Evolutionary conservation across 2,888 invertebrate species (phyloP), one percentile per base, ranked within the genome.

Genomic region (Sialis lutaria): DNA sequence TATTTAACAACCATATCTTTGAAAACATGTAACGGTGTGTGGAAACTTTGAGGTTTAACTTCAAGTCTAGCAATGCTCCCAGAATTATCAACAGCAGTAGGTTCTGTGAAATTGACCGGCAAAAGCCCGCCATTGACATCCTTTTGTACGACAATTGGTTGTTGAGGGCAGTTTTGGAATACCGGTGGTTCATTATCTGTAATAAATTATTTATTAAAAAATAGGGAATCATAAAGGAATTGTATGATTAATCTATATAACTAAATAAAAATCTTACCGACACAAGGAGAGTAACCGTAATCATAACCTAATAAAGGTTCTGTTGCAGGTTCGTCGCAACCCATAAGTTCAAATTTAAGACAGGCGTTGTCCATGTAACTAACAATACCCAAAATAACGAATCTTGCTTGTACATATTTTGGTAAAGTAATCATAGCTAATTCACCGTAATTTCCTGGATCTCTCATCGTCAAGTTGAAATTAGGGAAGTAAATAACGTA

Each of bases 401-500:
- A 93, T 58, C 93, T 74, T 1, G 93, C 93, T 65, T 89, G 85
- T 0, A 96, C 89, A 56, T 87, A 92, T 64, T 91, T 89, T 0
- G 93, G 92, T 46, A 96, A 62, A 1, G 91, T 90, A 52, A 96
- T 93, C 85, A 93, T 92, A 1, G 95, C 92, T 47, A 96, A 67
- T 69, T 93, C 93, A 47, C 95, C 95, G 60, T 93, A 96, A 64
- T 95, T 89, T 57, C 91, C 91, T n/a, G 92, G 91, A 63, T 92
- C 91, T 55, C 91, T 73, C 82, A 90, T 90, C 0, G 92, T 92
- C 42, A 92, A 66, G 63, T 92, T 93, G 63, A 92, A 92, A 61
- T 95, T 95, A 43, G 95, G 93, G 73, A 92, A 95, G 60, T 95
- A 95, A 1, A 95, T 92, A 4, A 95, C 92, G 60, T 92, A 95